A percentile compares a stretch with the other conserved stretches of the same genome.
Evolutionary conservation across 2,888 invertebrate genomes (phyloP).

Genomic region (Aporophyla lueneburgensis): DNA sequence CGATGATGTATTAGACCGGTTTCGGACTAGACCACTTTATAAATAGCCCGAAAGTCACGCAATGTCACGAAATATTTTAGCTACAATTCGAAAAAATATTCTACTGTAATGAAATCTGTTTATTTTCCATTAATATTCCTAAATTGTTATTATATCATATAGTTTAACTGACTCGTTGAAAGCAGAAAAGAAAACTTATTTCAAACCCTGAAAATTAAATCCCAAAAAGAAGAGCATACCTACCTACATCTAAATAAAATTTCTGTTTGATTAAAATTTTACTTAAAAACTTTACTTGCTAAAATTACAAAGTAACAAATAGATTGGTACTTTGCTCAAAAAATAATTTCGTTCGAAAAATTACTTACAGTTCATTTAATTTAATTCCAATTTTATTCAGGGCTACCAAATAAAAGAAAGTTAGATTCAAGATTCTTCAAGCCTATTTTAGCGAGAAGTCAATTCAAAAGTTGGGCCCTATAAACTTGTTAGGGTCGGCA

Average conservation of each 20-base stretch:
- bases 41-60: conserved; percentile 9
- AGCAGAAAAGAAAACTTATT: not conserved
- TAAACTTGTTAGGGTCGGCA: not conserved
- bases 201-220: conserved; percentile 1
- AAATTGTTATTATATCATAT: not conserved
- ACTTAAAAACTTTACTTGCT: not conserved
- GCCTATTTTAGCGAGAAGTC: conserved; percentile 46
- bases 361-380: conserved; percentile 61
- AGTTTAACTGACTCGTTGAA: not conserved
- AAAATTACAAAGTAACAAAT: conserved; percentile 39
- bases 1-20: conserved; percentile 39
- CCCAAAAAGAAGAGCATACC: not conserved
- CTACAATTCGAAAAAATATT: conserved; percentile 8
- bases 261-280: conserved; percentile 1
- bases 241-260: not conserved
- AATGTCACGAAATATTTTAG: not conserved
- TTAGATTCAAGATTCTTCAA: conserved; percentile 53
- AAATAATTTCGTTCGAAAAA: conserved; percentile 45
- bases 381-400: conserved; percentile 59
- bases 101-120: not conserved
- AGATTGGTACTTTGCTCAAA: conserved; percentile 41
- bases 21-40: conserved; percentile 21
- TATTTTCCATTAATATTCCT: not conserved
- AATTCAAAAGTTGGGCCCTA: conserved; percentile 37
- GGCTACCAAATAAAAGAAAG: conserved; percentile 48